phyloP scores from a whole-genome alignment of 2,888 invertebrate genomes.

The Diabrotica balteata region DNA sequence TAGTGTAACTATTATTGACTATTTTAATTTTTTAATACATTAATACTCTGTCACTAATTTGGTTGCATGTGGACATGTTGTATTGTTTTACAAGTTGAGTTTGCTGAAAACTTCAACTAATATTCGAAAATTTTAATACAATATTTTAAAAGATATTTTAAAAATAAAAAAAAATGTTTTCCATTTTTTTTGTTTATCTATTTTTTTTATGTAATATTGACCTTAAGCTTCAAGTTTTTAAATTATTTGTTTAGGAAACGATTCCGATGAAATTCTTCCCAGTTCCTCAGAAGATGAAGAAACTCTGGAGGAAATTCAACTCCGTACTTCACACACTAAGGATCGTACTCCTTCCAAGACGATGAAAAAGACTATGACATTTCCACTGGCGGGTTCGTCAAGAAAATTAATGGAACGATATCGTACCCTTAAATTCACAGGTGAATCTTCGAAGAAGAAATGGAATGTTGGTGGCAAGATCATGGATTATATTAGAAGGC shows the following conservation, averaged over 20 bases:
- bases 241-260: constrained; percentile 7
- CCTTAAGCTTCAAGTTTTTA: too few species aligned
- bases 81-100: too few species aligned
- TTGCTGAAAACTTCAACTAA: too few species aligned
- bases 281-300: constrained; percentile 28
- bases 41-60: too few species aligned
- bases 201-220: too few species aligned
- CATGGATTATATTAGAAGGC: constrained; percentile 45
- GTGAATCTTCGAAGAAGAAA: constrained; percentile 47
- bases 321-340: constrained; percentile 21
- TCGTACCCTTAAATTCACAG: constrained; percentile 41
- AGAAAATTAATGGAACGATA: constrained; percentile 40
- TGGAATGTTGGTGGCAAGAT: constrained; percentile 48
- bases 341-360: constrained; percentile 23
- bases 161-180: too few species aligned
- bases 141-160: too few species aligned
- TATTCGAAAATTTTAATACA: too few species aligned
- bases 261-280: constrained; percentile 32
- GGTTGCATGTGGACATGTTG: too few species aligned
- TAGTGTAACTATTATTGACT: too few species aligned
- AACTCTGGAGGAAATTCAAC: constrained; percentile 41
- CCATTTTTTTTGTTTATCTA: too few species aligned
- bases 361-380: constrained; percentile 43
- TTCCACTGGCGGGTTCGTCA: constrained; percentile 42
- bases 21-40: too few species aligned